Conservation (phyloP, 37 sponge, comb jelly and placozoan genomes). For the Lycopodina hypogea region DNA sequence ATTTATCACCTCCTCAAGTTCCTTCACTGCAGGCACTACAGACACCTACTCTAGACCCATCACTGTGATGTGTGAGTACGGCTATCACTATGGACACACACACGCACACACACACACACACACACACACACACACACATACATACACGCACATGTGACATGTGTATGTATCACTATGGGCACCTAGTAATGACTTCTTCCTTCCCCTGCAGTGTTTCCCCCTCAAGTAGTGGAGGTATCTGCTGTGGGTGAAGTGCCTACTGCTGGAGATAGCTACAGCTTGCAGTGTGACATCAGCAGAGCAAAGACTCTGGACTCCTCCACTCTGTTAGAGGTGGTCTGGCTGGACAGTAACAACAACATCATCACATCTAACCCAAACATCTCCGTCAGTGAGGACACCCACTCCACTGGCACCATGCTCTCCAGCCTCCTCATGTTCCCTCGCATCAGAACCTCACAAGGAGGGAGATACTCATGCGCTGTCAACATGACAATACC, state of each 20-base stretch:
- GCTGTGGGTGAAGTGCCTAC: background rate
- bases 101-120: no score
- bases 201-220: slow-evolving; percentile 6
- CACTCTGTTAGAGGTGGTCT: background rate
- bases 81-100: no score
- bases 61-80: background rate
- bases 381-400: background rate
- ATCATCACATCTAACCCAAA: background rate
- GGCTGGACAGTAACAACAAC: background rate
- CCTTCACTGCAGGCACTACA: slow-evolving; percentile 2
- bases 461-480: slow-evolving; percentile 9
- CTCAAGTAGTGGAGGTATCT: background rate
- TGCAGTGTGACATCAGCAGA: background rate
- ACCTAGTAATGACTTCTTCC: no score
- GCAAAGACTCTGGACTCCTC: background rate
- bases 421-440: background rate
- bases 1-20: background rate
- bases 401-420: no score
- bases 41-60: background rate
- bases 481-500: background rate
- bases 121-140: no score
- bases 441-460: background rate
- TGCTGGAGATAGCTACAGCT: slow-evolving; percentile 5
- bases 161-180: background rate
- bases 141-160: background rate